Evolutionary conservation across 1,140 invertebrate genomes (phyloP).

Genomic region (Tenebrio molitor): DNA sequence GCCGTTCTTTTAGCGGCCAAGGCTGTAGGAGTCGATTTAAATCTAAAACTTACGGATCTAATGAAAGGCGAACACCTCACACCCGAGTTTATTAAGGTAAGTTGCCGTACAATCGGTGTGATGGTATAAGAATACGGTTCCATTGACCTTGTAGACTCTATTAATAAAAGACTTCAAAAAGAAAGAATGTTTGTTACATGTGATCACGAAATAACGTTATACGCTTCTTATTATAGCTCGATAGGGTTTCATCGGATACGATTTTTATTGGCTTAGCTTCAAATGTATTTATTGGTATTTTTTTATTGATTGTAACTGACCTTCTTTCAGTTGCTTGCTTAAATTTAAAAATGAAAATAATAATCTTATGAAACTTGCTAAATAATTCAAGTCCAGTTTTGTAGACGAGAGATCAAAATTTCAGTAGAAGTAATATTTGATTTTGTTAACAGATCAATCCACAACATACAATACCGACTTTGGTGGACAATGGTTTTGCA

Average conservation of each 20-base stretch:
- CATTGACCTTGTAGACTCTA: too few relatives aligned
- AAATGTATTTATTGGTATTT: too few relatives aligned
- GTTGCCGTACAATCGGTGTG: neutral
- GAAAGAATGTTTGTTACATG: neutral
- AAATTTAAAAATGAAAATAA: too few relatives aligned
- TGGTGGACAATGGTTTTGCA: slow-evolving; percentile 77
- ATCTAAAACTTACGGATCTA: slow-evolving; percentile 75
- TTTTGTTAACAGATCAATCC: slow-evolving; percentile 72
- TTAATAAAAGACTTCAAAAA: too few relatives aligned
- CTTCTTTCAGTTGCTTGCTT: too few relatives aligned
- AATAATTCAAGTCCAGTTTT: too few relatives aligned
- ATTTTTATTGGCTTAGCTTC: slow-evolving; percentile 1
- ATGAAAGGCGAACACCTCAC: slow-evolving; percentile 78
- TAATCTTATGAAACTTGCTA: too few relatives aligned
- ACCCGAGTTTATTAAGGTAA: slow-evolving; percentile 83
- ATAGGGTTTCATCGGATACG: neutral
- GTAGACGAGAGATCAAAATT: too few relatives aligned
- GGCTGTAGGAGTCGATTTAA: slow-evolving; percentile 76
- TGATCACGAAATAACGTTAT: neutral
- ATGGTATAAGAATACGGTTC: too few relatives aligned
- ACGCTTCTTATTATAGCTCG: neutral
- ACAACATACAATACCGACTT: slow-evolving; percentile 78
- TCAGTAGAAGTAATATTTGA: neutral
- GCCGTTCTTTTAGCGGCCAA: slow-evolving; percentile 75
- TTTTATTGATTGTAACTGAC: neutral